Percentiles rank a stretch among this genome's conserved stretches.
Evolutionary conservation across 53 echinoderm and acorn worm species (phyloP).

Genomic region (Temnopleurus reevesii): DNA sequence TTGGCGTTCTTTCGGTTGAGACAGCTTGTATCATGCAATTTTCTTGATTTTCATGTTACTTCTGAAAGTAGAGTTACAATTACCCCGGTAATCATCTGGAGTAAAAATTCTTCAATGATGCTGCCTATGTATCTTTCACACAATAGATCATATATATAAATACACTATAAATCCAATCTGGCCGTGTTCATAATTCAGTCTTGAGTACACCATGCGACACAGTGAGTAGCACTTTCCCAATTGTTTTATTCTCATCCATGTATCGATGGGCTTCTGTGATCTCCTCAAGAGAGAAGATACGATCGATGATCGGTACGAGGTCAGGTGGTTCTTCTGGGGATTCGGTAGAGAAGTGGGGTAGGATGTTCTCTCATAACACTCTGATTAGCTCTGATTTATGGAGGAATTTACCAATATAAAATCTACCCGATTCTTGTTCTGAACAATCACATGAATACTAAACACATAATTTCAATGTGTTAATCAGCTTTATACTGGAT

Average conservation of each 20-base stretch:
- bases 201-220: slow-evolving; percentile 22
- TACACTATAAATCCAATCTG: background rate
- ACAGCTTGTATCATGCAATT: no score
- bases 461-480: no score
- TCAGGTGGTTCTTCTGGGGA: background rate
- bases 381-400: slow-evolving; percentile 79
- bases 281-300: slow-evolving; percentile 71
- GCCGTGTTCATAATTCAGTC: background rate
- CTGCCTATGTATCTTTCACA: no score
- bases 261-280: slow-evolving; percentile 75
- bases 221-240: slow-evolving; percentile 79
- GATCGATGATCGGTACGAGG: slow-evolving; percentile 74
- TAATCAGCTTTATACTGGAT: background rate
- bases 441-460: no score
- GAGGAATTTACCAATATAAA: no score
- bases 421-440: no score
- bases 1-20: no score
- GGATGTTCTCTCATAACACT: slow-evolving; percentile 69
- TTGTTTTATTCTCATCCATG: slow-evolving; percentile 86
- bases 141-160: no score
- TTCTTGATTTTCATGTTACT: no score
- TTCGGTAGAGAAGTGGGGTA: slow-evolving; percentile 67
- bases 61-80: no score
- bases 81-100: no score
- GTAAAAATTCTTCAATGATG: no score